These are phyloP conservation scores for Halcyon malimbica DNA, from an alignment of 2,113 vertebrate genomes.

Conservation along the genomic window DNA sequence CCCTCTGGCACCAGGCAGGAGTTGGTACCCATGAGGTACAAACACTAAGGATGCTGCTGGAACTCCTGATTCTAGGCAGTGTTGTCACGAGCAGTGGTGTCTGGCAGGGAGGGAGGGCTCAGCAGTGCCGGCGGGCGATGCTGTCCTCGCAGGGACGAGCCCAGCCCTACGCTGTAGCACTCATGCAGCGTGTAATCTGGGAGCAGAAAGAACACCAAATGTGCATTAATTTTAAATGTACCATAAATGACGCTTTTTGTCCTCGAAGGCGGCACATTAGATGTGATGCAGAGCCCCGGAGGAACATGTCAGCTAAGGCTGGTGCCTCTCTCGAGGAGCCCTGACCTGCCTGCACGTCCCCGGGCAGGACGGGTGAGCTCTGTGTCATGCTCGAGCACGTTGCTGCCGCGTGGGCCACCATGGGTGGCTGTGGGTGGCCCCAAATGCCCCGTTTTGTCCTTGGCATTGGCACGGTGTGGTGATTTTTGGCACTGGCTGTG, in stretches of 20 bases:
- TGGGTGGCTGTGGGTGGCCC: rapidly evolving
- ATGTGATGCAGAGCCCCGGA: not conserved
- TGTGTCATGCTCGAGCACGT: rapidly evolving
- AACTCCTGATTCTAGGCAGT: not conserved
- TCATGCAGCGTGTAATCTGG: rapidly evolving
- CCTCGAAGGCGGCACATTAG: not conserved
- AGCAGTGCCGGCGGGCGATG: rapidly evolving
- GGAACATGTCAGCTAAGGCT: not conserved
- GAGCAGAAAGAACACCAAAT: not conserved
- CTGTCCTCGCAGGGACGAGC: not conserved
- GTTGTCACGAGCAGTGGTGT: not conserved
- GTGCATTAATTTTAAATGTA: not conserved
- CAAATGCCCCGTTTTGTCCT: not conserved
- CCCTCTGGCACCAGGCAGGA: not conserved
- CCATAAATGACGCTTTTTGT: not conserved
- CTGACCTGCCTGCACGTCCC: not conserved
- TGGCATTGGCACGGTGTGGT: rapidly evolving
- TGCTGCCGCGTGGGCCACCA: rapidly evolving
- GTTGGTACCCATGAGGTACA: not conserved
- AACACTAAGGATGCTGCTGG: not conserved
- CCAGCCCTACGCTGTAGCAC: rapidly evolving
- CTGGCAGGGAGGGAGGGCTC: not conserved
- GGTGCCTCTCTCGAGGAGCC: not conserved
- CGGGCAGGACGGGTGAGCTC: not conserved
- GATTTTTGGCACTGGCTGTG: not conserved